Percentiles rank a stretch among this genome's conserved stretches.
Conservation (phyloP, 2,797 vertebrate species). For the Thripadectes ignobilis region DNA sequence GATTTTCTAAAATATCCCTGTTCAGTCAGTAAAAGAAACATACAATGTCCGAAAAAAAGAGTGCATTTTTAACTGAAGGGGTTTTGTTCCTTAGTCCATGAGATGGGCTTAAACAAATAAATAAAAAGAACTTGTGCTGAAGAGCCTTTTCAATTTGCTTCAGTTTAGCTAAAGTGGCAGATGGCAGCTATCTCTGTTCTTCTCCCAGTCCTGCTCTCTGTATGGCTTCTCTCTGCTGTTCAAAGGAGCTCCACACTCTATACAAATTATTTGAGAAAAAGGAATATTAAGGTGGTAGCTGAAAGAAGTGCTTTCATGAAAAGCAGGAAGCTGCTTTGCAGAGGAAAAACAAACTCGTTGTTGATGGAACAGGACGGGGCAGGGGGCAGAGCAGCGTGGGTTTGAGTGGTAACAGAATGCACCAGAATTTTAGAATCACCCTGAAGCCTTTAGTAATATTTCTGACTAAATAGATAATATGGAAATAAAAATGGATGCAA, state of each 20-base stretch:
- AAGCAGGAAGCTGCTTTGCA: conserved; percentile 59
- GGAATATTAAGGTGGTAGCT: conserved; percentile 60
- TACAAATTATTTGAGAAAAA: conserved; percentile 64
- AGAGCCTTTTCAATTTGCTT: conserved; percentile 39
- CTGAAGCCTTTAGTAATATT: not conserved
- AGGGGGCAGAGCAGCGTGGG: not conserved
- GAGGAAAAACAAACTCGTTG: conserved; percentile 39
- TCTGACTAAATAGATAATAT: not conserved
- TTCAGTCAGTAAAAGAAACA: not conserved
- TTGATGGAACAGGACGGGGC: not conserved
- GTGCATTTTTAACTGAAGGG: not conserved
- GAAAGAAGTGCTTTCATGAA: conserved; percentile 68
- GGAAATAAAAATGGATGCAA: not conserved
- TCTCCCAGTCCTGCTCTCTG: conserved; percentile 46
- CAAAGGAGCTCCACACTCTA: conserved; percentile 52
- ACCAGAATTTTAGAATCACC: not conserved
- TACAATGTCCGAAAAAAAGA: not conserved
- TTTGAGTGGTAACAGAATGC: conserved; percentile 13
- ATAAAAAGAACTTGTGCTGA: conserved; percentile 40
- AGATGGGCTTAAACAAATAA: conserved; percentile 27
- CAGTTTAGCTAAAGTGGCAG: conserved; percentile 61
- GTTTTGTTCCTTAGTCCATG: not conserved
- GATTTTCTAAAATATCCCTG: not conserved
- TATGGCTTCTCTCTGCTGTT: conserved; percentile 53
- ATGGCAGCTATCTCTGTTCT: conserved; percentile 60